Base-by-base conservation (phyloP, 2,113 vertebrate genomes). In the Felis chaus region DNA sequence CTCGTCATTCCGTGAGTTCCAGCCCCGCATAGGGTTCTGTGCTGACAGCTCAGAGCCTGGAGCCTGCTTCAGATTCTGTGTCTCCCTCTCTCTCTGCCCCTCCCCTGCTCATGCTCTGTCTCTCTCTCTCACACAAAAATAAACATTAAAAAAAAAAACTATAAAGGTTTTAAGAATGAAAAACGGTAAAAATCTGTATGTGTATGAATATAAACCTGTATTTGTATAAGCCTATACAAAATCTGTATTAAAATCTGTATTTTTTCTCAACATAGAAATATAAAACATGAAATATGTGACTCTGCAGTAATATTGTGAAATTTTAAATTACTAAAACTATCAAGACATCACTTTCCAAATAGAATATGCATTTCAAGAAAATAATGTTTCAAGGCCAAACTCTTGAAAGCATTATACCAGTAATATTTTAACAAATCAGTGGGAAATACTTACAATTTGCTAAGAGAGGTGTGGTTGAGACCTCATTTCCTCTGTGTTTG, bases 401-500 rank as follows among this genome's bases (percentile, higher is more conserved):
- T 90, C 84, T 15, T 91, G 18, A 84, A 94, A 92, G 19, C 74
- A 96, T 91, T 36, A 66, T 2, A 85, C 4, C 83, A 31, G 36
- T 89, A 78, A 86, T 89, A 93, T 87, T 55, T 69, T 92, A 91
- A 3, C 31, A 41, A 14, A 89, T 85, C 48, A 45, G 27, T 86
- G 74, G 94, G 65, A 71, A 33, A 78, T 97, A 99, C 99, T 99
- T 98, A 99, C 99, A 99, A 96, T 99, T 99, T 86, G 99, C 99
- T 97, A 99, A 99, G 10, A 99, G 99, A 73, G 99, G 99, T 29
- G 99, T 99, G 97, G 99, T 99, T 14, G 99, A 99, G 36, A 99
- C 99, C 98, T 99, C 99, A 1, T 99, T 99, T 97, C 99, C 99
- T 33, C 99, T 99, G 97, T 99, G 99, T 97, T 99, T 99, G 97